phyloP scores from a whole-genome alignment of 2,113 vertebrate genomes.

The Galbula dea region DNA sequence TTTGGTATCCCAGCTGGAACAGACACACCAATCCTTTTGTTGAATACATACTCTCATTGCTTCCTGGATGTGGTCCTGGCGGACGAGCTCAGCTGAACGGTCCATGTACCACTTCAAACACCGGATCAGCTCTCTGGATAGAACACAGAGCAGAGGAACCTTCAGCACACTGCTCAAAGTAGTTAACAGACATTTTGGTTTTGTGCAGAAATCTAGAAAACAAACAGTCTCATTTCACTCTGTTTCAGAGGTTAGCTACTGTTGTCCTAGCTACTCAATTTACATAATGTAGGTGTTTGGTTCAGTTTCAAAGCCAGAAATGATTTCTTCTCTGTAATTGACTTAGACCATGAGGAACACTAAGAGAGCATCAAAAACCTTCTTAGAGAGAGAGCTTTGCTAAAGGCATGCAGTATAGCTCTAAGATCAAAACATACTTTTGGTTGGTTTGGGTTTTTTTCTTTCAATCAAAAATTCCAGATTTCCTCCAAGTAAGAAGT shows the following conservation, averaged over 20 bases:
- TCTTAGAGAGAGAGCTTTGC: neutral
- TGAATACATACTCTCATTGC: conserved; percentile 87
- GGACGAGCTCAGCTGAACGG: conserved; percentile 90
- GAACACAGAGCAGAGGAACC: conserved; percentile 3
- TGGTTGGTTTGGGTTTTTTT: no score
- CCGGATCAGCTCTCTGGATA: conserved; percentile 89
- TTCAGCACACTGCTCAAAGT: neutral
- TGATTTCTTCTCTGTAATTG: neutral
- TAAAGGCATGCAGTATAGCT: neutral
- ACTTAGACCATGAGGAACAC: neutral
- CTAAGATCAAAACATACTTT: neutral
- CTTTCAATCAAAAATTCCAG: neutral
- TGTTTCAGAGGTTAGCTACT: neutral
- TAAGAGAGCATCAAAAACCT: neutral
- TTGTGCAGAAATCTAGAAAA: neutral
- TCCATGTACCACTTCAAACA: conserved; percentile 99
- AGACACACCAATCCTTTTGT: accelerated
- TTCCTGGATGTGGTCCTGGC: conserved; percentile 97
- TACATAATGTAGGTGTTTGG: neutral
- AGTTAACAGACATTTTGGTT: neutral
- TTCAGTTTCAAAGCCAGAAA: neutral
- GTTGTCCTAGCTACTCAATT: neutral
- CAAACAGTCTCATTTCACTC: neutral
- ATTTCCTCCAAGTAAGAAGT: neutral
- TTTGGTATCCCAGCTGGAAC: neutral